Conservation (phyloP, 2,113 vertebrate genomes). For the Neolamprologus longior region DNA sequence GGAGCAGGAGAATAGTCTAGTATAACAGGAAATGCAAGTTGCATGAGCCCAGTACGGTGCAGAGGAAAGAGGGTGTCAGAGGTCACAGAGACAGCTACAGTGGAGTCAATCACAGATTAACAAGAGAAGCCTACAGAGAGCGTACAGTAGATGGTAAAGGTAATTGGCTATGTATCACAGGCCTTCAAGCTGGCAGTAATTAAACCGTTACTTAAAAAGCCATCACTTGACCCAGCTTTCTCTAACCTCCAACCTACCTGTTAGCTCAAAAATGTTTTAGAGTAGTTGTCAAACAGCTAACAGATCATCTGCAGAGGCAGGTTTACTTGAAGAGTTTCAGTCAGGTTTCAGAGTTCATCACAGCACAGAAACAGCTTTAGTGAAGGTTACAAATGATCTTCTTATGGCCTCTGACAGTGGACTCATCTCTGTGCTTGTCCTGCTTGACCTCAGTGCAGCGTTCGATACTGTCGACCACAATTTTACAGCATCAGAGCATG, state of each 20-base stretch:
- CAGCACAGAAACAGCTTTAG: rapidly evolving
- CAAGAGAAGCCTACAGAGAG: neutral
- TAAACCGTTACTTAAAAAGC: neutral
- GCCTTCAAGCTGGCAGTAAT: neutral
- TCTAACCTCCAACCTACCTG: neutral
- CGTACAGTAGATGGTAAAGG: neutral
- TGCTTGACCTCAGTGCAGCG: rapidly evolving
- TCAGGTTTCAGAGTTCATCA: rapidly evolving
- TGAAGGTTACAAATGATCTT: neutral
- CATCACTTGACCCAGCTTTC: neutral
- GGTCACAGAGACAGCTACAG: neutral
- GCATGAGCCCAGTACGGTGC: neutral
- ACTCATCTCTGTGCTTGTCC: neutral
- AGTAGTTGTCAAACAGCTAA: neutral
- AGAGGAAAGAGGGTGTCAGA: neutral
- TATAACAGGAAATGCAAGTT: neutral
- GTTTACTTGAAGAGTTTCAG: neutral
- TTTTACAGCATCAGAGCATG: rapidly evolving
- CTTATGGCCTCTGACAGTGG: neutral
- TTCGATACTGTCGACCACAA: rapidly evolving
- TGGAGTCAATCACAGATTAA: neutral
- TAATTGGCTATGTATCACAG: neutral
- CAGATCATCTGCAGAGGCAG: rapidly evolving
- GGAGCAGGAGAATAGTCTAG: neutral
- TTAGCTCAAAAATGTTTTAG: rapidly evolving